Evolutionary conservation across 2,797 vertebrate genomes (phyloP).

Genomic region (Rhinophrynus dorsalis): DNA sequence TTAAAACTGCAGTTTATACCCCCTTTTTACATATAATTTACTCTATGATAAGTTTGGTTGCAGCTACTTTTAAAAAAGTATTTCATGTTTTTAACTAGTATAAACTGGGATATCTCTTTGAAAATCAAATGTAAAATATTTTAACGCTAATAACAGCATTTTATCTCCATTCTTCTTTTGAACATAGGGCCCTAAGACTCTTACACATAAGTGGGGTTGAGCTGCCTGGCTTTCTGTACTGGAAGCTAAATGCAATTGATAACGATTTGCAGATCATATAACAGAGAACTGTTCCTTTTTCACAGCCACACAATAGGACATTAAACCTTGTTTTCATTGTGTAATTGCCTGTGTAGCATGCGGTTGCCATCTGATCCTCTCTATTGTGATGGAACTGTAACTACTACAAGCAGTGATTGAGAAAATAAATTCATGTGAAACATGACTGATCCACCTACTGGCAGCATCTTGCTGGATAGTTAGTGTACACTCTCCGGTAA

Average conservation of each 20-base stretch:
- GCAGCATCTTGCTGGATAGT: background rate
- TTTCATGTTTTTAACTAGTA: no score
- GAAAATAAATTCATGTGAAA: slow-evolving; percentile 42
- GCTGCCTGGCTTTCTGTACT: slow-evolving; percentile 16
- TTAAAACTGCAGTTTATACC: no score
- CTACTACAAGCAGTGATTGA: slow-evolving; percentile 43
- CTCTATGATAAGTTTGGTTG: no score
- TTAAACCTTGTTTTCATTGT: slow-evolving; percentile 53
- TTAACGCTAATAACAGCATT: no score
- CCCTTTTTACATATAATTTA: no score
- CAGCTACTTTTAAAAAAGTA: no score
- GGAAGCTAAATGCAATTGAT: slow-evolving; percentile 46
- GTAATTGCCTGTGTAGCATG: slow-evolving; percentile 53
- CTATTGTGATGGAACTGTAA: slow-evolving; percentile 56
- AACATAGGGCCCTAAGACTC: no score
- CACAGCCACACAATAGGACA: slow-evolving; percentile 30
- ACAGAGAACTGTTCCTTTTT: slow-evolving; percentile 51
- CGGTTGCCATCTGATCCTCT: slow-evolving; percentile 54
- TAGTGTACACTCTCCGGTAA: background rate
- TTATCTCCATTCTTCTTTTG: no score
- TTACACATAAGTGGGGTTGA: no score
- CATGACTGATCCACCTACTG: slow-evolving; percentile 30
- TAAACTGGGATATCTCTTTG: no score
- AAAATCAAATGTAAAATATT: no score
- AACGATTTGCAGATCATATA: slow-evolving; percentile 46